A percentile compares a stretch with the other conserved stretches of the same genome.
These are phyloP conservation scores for Euclidia mi DNA, from an alignment of 2,888 invertebrate genomes.

Conservation along the genomic window DNA sequence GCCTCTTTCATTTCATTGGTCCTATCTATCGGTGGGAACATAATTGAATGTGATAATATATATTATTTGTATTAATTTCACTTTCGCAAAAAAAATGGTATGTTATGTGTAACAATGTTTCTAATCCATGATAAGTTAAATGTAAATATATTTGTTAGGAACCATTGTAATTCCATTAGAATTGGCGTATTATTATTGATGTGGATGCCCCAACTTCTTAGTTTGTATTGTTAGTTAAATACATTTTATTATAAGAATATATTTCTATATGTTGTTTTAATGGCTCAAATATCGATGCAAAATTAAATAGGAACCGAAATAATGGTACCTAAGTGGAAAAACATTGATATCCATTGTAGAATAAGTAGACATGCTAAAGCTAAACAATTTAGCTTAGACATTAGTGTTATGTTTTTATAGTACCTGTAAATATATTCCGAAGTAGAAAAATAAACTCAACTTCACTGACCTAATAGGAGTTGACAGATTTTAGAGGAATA, in stretches of 20 bases:
- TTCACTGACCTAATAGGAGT: too few relatives aligned
- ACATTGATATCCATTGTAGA: too few relatives aligned
- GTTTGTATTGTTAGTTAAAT: constrained; percentile 46
- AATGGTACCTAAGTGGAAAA: too few relatives aligned
- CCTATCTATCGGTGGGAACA: constrained; percentile 11
- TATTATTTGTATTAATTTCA: constrained; percentile 26
- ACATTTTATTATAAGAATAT: constrained; percentile 45
- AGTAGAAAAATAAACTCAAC: too few relatives aligned
- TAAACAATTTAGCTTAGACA: too few relatives aligned
- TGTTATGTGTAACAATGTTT: constrained; percentile 13
- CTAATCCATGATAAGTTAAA: constrained; percentile 24
- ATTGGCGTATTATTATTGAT: constrained; percentile 22
- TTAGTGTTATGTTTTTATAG: too few relatives aligned
- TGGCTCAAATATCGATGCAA: constrained; percentile 1
- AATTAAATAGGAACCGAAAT: too few relatives aligned
- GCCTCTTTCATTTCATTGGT: constrained; percentile 15
- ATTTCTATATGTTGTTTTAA: constrained; percentile 38
- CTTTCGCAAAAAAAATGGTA: constrained; percentile 16
- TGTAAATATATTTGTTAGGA: constrained; percentile 52
- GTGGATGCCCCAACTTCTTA: constrained; percentile 43
- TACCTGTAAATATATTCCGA: too few relatives aligned
- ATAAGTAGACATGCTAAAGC: too few relatives aligned
- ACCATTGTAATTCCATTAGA: constrained; percentile 38
- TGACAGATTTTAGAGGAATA: too few relatives aligned
- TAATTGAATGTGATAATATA: constrained; percentile 46